phyloP scores from a whole-genome alignment of 2,113 vertebrate genomes.

The Dipodomys ordii region DNA sequence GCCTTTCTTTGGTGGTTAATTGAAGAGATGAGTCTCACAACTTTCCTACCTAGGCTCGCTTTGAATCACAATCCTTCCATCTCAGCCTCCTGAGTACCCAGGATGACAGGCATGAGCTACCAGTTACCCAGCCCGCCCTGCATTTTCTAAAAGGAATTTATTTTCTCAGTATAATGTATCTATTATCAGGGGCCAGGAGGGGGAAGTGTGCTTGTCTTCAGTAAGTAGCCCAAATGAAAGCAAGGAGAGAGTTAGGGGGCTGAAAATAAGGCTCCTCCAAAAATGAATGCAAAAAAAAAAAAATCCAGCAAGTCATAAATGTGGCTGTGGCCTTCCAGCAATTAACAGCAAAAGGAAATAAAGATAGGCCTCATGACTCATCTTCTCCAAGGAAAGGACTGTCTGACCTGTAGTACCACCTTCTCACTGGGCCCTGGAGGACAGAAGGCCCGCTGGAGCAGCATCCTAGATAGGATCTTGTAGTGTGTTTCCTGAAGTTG shows the following conservation, averaged over 20 bases:
- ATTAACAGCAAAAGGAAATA: not conserved
- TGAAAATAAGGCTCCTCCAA: not conserved
- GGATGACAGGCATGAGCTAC: too few species aligned
- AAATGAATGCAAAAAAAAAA: not conserved
- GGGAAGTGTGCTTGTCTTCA: not conserved
- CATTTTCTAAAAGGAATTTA: slow-evolving; percentile 4
- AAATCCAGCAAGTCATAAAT: not conserved
- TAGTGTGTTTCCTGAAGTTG: not conserved
- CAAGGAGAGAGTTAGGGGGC: not conserved
- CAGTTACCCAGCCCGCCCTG: not conserved
- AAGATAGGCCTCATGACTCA: not conserved
- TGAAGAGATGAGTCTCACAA: too few species aligned
- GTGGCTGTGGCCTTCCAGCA: not conserved
- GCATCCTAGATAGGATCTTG: not conserved
- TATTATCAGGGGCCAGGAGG: not conserved
- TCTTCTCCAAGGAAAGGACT: not conserved
- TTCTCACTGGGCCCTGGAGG: not conserved
- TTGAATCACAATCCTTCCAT: too few species aligned
- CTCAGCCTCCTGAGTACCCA: too few species aligned
- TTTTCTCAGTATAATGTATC: not conserved
- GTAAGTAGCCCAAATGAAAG: not conserved
- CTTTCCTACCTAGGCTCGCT: too few species aligned
- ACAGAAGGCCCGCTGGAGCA: not conserved
- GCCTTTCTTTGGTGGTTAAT: too few species aligned
- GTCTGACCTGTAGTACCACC: not conserved